Percentiles rank a stretch among this genome's conserved stretches.
Evolutionary conservation across 2,113 vertebrate genomes (phyloP).

Genomic region (Holacanthus passer): DNA sequence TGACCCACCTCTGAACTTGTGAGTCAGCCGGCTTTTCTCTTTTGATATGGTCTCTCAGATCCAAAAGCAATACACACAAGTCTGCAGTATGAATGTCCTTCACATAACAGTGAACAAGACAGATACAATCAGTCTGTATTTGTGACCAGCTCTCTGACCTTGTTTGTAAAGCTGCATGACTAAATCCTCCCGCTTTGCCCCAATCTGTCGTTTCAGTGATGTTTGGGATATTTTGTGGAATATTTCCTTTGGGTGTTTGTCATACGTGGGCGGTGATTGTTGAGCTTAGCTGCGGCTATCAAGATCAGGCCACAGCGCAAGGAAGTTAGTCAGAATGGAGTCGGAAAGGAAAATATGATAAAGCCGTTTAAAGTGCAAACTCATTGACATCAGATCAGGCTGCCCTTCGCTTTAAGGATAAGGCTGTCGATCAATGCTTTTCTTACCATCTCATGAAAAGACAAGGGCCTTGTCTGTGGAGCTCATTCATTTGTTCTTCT

Average conservation of each 20-base stretch:
- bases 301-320: background rate
- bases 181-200: conserved; percentile 19
- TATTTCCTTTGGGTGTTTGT: conserved; percentile 12
- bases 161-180: conserved; percentile 24
- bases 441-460: background rate
- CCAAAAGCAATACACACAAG: conserved; percentile 10
- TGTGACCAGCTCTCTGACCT: conserved; percentile 15
- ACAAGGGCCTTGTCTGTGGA: too few species aligned
- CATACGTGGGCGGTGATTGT: background rate
- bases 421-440: background rate
- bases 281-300: conserved; percentile 11
- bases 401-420: background rate
- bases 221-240: conserved; percentile 13
- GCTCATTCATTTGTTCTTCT: too few species aligned
- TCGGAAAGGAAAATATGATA: background rate
- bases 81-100: conserved; percentile 9
- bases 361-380: background rate
- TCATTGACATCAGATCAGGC: background rate
- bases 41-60: conserved; percentile 38
- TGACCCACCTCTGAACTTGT: conserved; percentile 62
- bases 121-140: conserved; percentile 38
- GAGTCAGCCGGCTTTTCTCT: conserved; percentile 41
- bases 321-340: background rate
- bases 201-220: conserved; percentile 23
- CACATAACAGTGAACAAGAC: conserved; percentile 21